Evolutionary conservation across 2,113 vertebrate genomes (phyloP), one percentile per base, ranked within the genome.

Genomic region (Trichomycterus rosablanca): DNA sequence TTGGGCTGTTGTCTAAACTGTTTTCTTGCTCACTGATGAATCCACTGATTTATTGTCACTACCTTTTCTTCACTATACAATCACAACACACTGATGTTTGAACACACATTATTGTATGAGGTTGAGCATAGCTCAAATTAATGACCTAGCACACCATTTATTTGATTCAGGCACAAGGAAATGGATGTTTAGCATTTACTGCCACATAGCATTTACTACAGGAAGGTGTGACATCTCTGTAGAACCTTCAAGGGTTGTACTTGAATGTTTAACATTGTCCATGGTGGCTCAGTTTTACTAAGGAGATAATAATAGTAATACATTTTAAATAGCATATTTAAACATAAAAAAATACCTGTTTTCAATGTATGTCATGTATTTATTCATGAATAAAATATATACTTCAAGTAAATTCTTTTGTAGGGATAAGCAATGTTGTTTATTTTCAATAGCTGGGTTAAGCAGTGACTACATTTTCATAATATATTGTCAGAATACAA

Each of bases 1-100:
- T 75, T 81, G 85, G 80, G 75, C 66, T 71, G 75, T 82, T 84
- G 83, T 84, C 80, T 83, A 79, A 87, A 86, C 78, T 72, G 78
- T 82, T 83, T 83, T 82, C 78, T 83, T 76, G 79, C 76, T 82
- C 75, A 70, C 73, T 59, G 76, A 68, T 77, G 78, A 80, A 79
- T 76, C 71, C 80, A 77, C 64, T 83, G 80, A 86, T 85, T 85
- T 87, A 81, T 84, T 77, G 79, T 81, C 79, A 81, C 72, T 59
- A 64, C 70, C 73, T 73, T 43, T 12, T 66, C 80, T 70, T 84
- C 78, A 76, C 76, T 77, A 80, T 71, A 81, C 81, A 79, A 77
- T 78, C 80, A 79, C 75, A 73, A 83, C 76, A 84, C 74, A 75
- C 74, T 79, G 76, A 83, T 78, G 78, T 84, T 74, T 83, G 77